A percentile compares a stretch with the other conserved stretches of the same genome.
Evolutionary conservation across 2,888 invertebrate genomes (phyloP).

Genomic region (Luffia ferchaultella): DNA sequence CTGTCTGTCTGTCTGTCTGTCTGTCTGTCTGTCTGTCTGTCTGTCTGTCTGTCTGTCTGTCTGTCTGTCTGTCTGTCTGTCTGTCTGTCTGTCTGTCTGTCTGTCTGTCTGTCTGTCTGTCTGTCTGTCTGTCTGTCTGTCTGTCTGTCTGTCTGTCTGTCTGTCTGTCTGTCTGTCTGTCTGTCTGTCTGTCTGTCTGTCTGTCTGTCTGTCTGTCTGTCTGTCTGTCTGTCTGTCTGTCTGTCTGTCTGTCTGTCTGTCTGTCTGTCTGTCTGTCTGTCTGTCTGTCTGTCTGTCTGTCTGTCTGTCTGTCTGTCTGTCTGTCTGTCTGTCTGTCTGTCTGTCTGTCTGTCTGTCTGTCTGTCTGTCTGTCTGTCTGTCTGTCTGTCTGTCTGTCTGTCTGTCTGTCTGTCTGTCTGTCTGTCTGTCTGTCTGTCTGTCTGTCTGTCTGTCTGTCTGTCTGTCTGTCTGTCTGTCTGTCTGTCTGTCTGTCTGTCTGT

Average conservation of each 20-base stretch:
- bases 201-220: constrained; percentile 15
- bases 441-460: constrained; percentile 15
- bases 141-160: constrained; percentile 11
- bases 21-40: constrained; percentile 15
- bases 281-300: constrained; percentile 11
- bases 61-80: constrained; percentile 15
- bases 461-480: constrained; percentile 12
- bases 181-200: constrained; percentile 15
- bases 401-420: constrained; percentile 15
- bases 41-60: constrained; percentile 15
- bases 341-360: constrained; percentile 14
- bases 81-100: constrained; percentile 13
- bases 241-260: constrained; percentile 14
- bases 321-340: constrained; percentile 15
- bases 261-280: constrained; percentile 13
- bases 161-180: constrained; percentile 15
- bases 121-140: constrained; percentile 13
- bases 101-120: constrained; percentile 14
- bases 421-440: constrained; percentile 14
- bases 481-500: constrained; percentile 14
- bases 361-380: constrained; percentile 14
- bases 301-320: constrained; percentile 15
- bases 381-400: constrained; percentile 14
- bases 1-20: constrained; percentile 11
- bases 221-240: constrained; percentile 13